Base-by-base conservation (phyloP, 2,888 invertebrate species). In the Sisyra terminalis region DNA sequence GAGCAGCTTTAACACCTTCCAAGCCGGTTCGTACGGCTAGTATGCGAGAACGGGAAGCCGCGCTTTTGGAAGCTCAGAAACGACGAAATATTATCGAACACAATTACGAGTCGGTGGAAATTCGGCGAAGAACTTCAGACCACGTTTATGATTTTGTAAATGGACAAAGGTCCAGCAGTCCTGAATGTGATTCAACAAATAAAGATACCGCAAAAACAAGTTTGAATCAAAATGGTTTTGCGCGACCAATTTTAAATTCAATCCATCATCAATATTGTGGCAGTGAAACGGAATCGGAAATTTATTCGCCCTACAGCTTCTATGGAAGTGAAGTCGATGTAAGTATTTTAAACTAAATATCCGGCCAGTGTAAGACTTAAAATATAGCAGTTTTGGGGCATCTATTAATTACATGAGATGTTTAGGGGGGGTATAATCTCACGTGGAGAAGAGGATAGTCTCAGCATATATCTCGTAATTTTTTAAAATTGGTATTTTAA, bases 21-120 rank as follows among this genome's bases (percentile, higher is more conserved):
- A 89, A 88, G 61, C 88, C 87, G 11, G 85, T 86, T 59, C 68
- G 88, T 48, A 85, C 85, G 13, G 84, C 86, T 36, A 87, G 87
- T 57, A 83, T 88, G 79, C 69, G 86, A 51, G 86, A 84, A 60
- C 70, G 80, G 45, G 78, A 79, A 61, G 75, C 77, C 3, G 72
- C 74, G 50, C 59, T 75, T 51, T 75, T 77, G 56, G 65, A 56
- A 45, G 54, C 57, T 40, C 49, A 53, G 42, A 43, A 43, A 37
- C 37, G 37, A 10, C 51, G 53, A 39, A 53, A 55, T 14, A 17
- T 30, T 7, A 17, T n/a, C 11, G 18, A 37, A 8, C 11, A 16
- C n/a, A 32, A 32, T 14, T 16, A 18, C 37, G 18, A 49, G 18
- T 18, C 31, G 2, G 43, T 43, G 8, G 31, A 66, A 65, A 0